Evolutionary conservation across 2,113 vertebrate species (phyloP), one percentile per base, ranked within the genome.

Genomic region (Nothobranchius kuhntae): DNA sequence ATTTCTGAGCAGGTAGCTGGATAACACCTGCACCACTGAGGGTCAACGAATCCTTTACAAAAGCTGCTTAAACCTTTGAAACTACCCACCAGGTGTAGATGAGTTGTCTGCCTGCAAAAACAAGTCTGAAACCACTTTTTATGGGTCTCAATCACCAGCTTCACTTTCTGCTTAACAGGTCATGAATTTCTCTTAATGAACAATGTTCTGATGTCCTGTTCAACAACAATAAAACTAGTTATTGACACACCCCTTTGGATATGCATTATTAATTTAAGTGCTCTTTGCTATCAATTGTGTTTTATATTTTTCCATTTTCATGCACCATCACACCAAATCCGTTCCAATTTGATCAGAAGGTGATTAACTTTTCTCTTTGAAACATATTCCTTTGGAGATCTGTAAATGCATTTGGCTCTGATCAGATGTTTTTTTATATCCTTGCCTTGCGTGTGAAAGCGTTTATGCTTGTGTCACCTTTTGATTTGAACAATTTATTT

Each of bases 401-500:
- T 42, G 30, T 9, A 12, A 13, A 17, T 44, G 10, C 10, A 17
- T 3, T 15, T 17, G 10, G 15, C 36, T 53, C 17, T 44, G 38
- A 53, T 44, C 61, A 44, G 2, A 42, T 42, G 7, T 21, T 11
- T 10, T 40, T 13, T 7, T 15, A 10, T 36, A 14, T 45, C 38
- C 10, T 64, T 42, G 42, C 36, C 42, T 15, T 30, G 44, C 13
- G n/a, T 52, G 38, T 62, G 13, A 63, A 51, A 52, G 61, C 48
- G 12, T 30, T 54, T 24, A 11, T 45, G 21, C 15, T 53, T 53
- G 15, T 52, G n/a, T 12, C 15, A 52, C 9, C 51, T 44, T 53
- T 9, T 45, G 9, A n/a, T 45, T 53, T 54, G 13, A 65, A 38
- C 52, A 24, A 65, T 54, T 65, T 45, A 44, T 26, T 65, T 53